A percentile compares a stretch with the other conserved stretches of the same genome.
Conservation (phyloP, 2,113 vertebrate genomes). For the Halichoerus grypus region DNA sequence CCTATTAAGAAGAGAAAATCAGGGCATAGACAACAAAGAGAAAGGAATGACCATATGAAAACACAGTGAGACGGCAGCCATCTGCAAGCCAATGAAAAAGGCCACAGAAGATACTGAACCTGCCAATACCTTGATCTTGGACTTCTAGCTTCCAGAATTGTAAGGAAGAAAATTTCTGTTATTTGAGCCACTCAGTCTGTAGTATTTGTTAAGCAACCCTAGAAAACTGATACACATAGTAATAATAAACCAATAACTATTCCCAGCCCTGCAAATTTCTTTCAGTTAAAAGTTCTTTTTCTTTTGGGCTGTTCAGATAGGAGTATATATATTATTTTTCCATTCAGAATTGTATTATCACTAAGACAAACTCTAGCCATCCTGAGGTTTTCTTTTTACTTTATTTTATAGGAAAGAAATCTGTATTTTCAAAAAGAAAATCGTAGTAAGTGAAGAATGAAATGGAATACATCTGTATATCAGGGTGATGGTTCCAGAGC, state of each 20-base stretch:
- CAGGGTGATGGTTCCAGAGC: neutral
- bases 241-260: conserved; percentile 32
- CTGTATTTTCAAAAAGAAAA: neutral
- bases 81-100: neutral
- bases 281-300: conserved; percentile 7
- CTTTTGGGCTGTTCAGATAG: conserved; percentile 27
- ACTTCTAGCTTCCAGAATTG: conserved; percentile 5
- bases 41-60: neutral
- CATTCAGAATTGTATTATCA: neutral
- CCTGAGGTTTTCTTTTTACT: neutral
- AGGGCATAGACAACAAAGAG: neutral
- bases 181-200: neutral
- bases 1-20: conserved; percentile 21
- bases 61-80: neutral
- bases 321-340: neutral
- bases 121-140: neutral
- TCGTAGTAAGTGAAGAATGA: neutral
- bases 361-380: conserved; percentile 31
- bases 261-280: neutral
- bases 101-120: neutral
- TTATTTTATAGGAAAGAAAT: conserved; percentile 28
- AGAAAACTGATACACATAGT: neutral
- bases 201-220: neutral
- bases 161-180: neutral
- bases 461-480: neutral